Evolutionary conservation across 2,113 vertebrate species (phyloP), one percentile per base, ranked within the genome.

Genomic region (Oreochromis spilurus): DNA sequence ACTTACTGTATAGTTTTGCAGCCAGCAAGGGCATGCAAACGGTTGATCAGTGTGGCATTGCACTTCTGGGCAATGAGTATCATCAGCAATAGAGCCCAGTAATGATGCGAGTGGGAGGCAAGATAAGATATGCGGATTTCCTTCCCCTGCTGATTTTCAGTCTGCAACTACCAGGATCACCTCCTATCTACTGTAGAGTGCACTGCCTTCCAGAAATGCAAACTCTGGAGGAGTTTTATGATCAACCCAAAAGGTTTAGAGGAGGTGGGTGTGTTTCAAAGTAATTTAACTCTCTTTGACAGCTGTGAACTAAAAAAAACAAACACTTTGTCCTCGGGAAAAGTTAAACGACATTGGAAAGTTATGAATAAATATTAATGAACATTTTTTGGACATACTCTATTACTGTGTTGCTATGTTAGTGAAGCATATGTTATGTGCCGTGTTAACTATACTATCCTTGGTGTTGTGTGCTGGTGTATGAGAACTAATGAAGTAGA

Each of bases 1-100:
- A 93, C 90, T 95, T 95, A 91, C 91, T 96, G 88, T 91, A 3
- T 90, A 91, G 93, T 85, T 91, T 94, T 96, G 95, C 95, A 96
- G 93, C 80, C 91, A 94, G 88, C 13, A 17, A 92, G 92, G 92
- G 92, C 88, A 92, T 84, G 60, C 81, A 38, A 82, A 91, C 36
- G 54, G 86, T 90, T 80, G 53, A 92, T 87, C 88, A 90, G 90
- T 93, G 94, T 92, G 87, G 91, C 67, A 82, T 79, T 91, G 52
- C 82, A 75, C 88, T 72, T 50, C 84, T 83, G 85, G 86, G 89
- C 86, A 57, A 78, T 70, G 65, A 79, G 82, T 81, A 83, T 90
- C 84, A 78, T 82, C 84, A 81, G 88, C 88, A 78, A 79, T 34
- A 58, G 78, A 88, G 84, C 84, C 79, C 17, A 38, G 84, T 91